Conservation (phyloP, 2,797 vertebrate species). For the Clarias pachynema region DNA sequence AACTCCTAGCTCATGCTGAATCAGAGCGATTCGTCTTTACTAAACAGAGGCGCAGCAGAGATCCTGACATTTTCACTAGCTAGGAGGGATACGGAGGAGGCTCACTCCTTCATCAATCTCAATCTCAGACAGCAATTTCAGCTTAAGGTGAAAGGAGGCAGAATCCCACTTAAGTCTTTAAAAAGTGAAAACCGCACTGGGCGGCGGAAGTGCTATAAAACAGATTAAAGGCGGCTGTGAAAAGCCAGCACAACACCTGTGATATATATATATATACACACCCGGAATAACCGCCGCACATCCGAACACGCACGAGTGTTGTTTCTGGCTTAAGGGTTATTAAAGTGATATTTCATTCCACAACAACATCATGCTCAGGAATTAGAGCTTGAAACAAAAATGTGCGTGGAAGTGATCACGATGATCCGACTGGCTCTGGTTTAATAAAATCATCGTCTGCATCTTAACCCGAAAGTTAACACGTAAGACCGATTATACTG, state of each 20-base stretch:
- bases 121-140: constrained; percentile 28
- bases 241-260: not conserved
- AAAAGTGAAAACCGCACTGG: constrained; percentile 31
- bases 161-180: constrained; percentile 29
- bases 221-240: constrained; percentile 1
- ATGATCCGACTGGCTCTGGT: not conserved
- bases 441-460: not conserved
- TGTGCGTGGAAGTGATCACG: not conserved
- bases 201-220: constrained; percentile 25
- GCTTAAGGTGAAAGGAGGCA: constrained; percentile 26
- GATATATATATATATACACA: not conserved
- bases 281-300: not conserved
- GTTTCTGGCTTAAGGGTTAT: constrained; percentile 14
- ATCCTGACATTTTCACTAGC: constrained; percentile 27
- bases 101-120: constrained; percentile 30
- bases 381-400: not conserved
- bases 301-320: not conserved
- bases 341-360: constrained; percentile 4
- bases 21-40: constrained; percentile 28
- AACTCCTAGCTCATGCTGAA: not conserved
- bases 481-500: not conserved
- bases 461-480: not conserved
- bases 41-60: constrained; percentile 19
- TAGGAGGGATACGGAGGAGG: not conserved
- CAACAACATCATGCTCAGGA: not conserved